Percentiles rank a stretch among this genome's conserved stretches.
Evolutionary conservation across 2,888 invertebrate species (phyloP).

Genomic region (Trissonchulus latispiculum): DNA sequence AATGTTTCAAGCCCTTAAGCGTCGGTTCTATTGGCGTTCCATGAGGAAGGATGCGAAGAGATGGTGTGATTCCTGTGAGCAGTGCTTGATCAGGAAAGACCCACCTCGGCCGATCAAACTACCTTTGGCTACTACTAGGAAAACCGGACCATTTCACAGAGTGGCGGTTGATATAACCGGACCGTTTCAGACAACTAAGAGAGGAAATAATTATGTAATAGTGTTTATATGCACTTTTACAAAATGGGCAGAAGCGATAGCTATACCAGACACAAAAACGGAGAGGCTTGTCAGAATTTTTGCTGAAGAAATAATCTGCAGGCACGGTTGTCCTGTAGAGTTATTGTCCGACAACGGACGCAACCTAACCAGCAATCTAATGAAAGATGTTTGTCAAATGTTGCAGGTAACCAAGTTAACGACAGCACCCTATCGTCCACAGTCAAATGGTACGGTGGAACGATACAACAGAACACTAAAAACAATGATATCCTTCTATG

Average conservation of each 20-base stretch:
- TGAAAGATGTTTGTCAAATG: constrained; percentile 23
- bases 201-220: constrained; percentile 29
- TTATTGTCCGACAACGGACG: constrained; percentile 28
- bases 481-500: constrained; percentile 29
- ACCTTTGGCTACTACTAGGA: constrained; percentile 15
- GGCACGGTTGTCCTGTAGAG: constrained; percentile 25
- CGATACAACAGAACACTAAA: constrained; percentile 30
- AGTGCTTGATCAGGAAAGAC: constrained; percentile 25
- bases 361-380: constrained; percentile 25
- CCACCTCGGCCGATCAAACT: constrained; percentile 7
- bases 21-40: constrained; percentile 26
- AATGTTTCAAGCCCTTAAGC: constrained; percentile 20
- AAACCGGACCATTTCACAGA: constrained; percentile 29
- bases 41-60: constrained; percentile 23
- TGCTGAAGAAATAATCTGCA: constrained; percentile 24
- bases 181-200: constrained; percentile 25
- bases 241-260: constrained; percentile 29
- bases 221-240: constrained; percentile 26
- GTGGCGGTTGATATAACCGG: constrained; percentile 30
- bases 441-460: constrained; percentile 29
- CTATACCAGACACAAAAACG: constrained; percentile 35
- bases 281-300: constrained; percentile 32
- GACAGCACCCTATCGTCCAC: constrained; percentile 25
- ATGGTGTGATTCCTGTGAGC: constrained; percentile 24
- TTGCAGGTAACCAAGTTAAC: constrained; percentile 20